These are phyloP conservation scores for Apeira syringaria DNA, from an alignment of 2,888 invertebrate genomes.

Conservation along the genomic window DNA sequence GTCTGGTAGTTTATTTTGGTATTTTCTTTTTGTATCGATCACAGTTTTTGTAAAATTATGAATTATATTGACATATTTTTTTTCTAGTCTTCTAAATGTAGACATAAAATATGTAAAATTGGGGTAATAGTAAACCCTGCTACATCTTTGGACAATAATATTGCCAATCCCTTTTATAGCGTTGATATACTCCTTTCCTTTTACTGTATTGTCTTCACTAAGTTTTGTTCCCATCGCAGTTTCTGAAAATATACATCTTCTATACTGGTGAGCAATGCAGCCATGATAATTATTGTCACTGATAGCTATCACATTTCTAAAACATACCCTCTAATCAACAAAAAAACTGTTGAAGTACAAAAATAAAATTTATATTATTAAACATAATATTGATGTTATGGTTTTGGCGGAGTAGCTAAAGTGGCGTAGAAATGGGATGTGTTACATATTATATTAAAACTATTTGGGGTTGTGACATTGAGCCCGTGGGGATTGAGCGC, in stretches of 20 bases:
- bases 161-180: not conserved
- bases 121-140: not conserved
- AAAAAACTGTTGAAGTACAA: no score
- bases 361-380: no score
- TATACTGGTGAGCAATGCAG: no score
- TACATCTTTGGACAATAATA: not conserved
- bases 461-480: no score
- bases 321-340: no score
- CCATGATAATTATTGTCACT: no score
- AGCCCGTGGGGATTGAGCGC: no score
- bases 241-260: slow-evolving; percentile 76
- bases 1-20: not conserved
- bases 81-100: not conserved
- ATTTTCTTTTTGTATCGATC: not conserved
- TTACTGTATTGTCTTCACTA: slow-evolving; percentile 49
- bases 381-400: no score
- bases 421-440: no score
- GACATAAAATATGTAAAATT: not conserved
- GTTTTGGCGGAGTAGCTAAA: no score
- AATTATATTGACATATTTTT: not conserved
- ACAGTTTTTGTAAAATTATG: not conserved
- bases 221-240: slow-evolving; percentile 88
- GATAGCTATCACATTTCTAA: no score
- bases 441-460: no score
- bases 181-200: not conserved